phyloP scores from a whole-genome alignment of 2,113 vertebrate genomes.

The Strix aluco region DNA sequence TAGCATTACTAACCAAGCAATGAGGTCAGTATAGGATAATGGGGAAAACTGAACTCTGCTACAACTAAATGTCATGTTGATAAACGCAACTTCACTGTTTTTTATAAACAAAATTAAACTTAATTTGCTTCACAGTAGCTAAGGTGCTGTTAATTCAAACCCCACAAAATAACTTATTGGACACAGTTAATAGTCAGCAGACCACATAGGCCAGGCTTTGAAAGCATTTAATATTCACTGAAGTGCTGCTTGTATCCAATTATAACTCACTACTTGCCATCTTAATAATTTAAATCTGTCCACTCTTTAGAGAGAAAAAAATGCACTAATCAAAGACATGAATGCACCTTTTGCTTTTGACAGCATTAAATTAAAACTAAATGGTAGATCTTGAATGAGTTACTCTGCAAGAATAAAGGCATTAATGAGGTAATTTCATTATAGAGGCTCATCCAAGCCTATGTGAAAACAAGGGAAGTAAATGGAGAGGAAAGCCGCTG shows the following conservation, averaged over 20 bases:
- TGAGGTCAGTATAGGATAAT: conserved; percentile 58
- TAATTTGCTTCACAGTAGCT: conserved; percentile 67
- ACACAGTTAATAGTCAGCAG: conserved; percentile 91
- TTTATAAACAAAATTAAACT: conserved; percentile 76
- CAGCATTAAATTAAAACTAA: conserved; percentile 90
- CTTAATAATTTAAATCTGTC: conserved; percentile 98
- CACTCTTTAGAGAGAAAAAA: conserved; percentile 70
- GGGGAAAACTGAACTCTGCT: conserved; percentile 48
- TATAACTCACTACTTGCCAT: conserved; percentile 94
- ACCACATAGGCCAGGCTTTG: conserved; percentile 77
- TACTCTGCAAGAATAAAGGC: conserved; percentile 86
- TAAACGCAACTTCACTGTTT: conserved; percentile 64
- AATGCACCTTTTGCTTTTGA: conserved; percentile 84
- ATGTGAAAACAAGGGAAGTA: conserved; percentile 83
- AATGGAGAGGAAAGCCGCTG: conserved; percentile 81
- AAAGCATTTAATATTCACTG: conserved; percentile 91
- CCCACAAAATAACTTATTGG: conserved; percentile 63
- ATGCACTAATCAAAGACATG: conserved; percentile 80
- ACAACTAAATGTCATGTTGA: conserved; percentile 53
- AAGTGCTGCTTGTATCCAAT: conserved; percentile 97
- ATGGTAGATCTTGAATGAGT: conserved; percentile 90
- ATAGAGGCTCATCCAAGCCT: conserved; percentile 84
- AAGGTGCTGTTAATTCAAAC: conserved; percentile 73
- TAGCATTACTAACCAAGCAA: background rate
- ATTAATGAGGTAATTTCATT: conserved; percentile 99